phyloP scores from a whole-genome alignment of 92 coral and sea anemone species.

The Epizoanthus rinbou region DNA sequence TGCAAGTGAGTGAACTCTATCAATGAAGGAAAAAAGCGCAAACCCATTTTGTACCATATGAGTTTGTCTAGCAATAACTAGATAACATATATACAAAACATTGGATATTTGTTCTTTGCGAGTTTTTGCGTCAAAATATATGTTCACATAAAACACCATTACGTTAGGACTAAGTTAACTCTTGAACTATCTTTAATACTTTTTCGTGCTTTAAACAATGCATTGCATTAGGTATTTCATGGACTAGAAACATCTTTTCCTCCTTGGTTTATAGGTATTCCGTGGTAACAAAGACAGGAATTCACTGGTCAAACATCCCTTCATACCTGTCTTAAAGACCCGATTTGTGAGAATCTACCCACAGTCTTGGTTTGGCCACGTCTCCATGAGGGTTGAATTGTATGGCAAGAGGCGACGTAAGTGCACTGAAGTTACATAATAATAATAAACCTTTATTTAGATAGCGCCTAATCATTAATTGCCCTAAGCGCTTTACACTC shows the following conservation, averaged over 20 bases:
- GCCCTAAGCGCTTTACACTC: no score
- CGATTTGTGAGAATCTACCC: slow-evolving; percentile 75
- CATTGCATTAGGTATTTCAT: not conserved
- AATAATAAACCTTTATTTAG: no score
- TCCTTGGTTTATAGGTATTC: slow-evolving; percentile 54
- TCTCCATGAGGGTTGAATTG: slow-evolving; percentile 83
- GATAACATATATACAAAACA: no score
- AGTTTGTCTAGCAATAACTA: no score
- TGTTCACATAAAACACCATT: not conserved
- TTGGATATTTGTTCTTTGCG: no score
- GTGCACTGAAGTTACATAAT: not conserved
- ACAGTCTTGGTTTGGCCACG: slow-evolving; percentile 77
- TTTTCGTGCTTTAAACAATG: not conserved
- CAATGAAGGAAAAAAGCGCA: no score
- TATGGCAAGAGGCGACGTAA: slow-evolving; percentile 64
- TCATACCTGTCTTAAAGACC: slow-evolving; percentile 62
- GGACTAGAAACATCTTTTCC: not conserved
- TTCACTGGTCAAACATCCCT: slow-evolving; percentile 66
- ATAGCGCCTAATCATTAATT: no score
- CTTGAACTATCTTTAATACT: not conserved
- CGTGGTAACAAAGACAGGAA: slow-evolving; percentile 72
- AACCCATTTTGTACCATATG: no score
- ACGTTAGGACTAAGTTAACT: not conserved
- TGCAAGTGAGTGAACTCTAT: no score
- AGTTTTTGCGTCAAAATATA: no score